Conservation (phyloP, 53 echinoderm and acorn worm genomes). For the Apostichopus leukothele region DNA sequence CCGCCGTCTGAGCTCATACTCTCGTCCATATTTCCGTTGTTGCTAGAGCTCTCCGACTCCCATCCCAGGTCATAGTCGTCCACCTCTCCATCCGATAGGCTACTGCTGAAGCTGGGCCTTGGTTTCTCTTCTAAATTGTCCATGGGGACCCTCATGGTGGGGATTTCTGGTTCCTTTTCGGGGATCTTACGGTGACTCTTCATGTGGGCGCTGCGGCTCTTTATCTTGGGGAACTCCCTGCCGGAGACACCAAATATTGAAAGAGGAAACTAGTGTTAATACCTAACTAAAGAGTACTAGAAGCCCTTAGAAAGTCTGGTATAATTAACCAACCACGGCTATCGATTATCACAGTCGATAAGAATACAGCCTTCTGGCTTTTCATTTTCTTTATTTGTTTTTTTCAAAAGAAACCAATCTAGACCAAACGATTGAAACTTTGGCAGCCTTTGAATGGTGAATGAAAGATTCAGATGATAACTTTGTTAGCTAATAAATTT, state of each 20-base stretch:
- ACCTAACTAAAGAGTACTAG: no score
- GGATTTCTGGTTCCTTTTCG: constrained; percentile 14
- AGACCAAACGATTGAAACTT: no score
- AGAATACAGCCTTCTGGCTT: no score
- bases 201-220: constrained; percentile 97
- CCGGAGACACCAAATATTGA: neutral
- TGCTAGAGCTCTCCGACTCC: constrained; percentile 43
- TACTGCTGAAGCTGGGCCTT: constrained; percentile 43
- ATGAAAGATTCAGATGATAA: no score
- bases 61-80: constrained; percentile 66
- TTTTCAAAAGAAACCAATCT: no score
- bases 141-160: constrained; percentile 3
- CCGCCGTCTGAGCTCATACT: constrained; percentile 33
- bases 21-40: constrained; percentile 22
- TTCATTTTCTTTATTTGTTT: no score
- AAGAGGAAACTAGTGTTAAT: no score
- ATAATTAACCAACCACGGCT: no score
- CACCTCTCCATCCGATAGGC: constrained; percentile 57
- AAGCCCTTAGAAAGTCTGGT: no score
- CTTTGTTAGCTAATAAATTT: no score
- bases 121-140: constrained; percentile 27
- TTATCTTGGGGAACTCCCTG: constrained; percentile 89
- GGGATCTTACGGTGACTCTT: constrained; percentile 72
- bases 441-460: no score
- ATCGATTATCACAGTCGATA: no score